Base-by-base conservation (phyloP, 2,888 invertebrate genomes). In the Odontothrips loti region DNA sequence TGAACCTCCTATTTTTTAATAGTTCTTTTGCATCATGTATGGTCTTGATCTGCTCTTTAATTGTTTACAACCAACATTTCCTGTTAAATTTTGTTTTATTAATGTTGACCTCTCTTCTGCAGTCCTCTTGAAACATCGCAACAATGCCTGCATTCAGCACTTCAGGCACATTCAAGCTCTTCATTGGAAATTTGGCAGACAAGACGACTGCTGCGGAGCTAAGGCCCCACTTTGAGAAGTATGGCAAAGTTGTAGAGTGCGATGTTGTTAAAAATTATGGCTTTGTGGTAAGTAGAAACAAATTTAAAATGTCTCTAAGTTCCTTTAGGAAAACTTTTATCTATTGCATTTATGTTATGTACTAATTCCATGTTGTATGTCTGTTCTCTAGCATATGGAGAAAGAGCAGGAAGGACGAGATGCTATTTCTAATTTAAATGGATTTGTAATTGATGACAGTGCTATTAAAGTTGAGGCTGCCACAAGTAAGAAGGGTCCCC, bases 221-320 rank as follows among this genome's bases (percentile, higher is more conserved):
- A 90, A 93, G 95, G 90, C 93, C 96, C 89, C 90, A 98, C 85
- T 99, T 99, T 91, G 96, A 96, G 90, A 96, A 96, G 88, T 97
- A 95, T 93, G 98, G 98, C 88, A 94, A 94, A 89, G 98, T 99
- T 87, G 94, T 96, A 87, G 98, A 99, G 90, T 98, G 97, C 90
- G 98, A 98, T 90, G 95, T 99, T 87, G 95, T 98, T 86, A 96
- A 97, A 90, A 98, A 98, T 90, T 98, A 96, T 93, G 98, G 98
- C 86, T 98, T 98, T 91, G 97, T 99, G 89, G 91, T 91, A 86
- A 89, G 90, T 87, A 75, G 9, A n/a, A n/a, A n/a, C n/a, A n/a
- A n/a, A n/a, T n/a, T n/a, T n/a, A n/a, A n/a, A n/a, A n/a, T n/a
- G n/a, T n/a, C n/a, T n/a, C n/a, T n/a, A n/a, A n/a, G n/a, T n/a